Evolutionary conservation across 1,140 invertebrate genomes (phyloP).

Genomic region (Meloidogyne floridensis): DNA sequence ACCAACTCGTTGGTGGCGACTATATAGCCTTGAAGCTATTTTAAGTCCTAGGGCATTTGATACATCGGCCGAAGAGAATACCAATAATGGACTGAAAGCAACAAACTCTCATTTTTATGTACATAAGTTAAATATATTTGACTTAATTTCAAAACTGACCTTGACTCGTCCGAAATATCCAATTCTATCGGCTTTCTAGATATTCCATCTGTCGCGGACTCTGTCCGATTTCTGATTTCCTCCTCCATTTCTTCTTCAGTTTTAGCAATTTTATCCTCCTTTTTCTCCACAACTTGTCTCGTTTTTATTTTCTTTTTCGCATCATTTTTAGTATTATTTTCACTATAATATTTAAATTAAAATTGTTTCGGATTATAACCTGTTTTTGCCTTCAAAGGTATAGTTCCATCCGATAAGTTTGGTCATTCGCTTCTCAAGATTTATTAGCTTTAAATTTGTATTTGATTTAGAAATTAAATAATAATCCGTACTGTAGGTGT

Average conservation of each 20-base stretch:
- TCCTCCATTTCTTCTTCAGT: conserved; percentile 5
- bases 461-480: not conserved
- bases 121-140: no score
- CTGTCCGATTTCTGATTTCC: not conserved
- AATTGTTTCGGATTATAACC: not conserved
- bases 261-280: not conserved
- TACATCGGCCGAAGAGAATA: conserved; percentile 46
- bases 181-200: conserved; percentile 47
- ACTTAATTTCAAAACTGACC: conserved; percentile 32
- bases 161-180: conserved; percentile 59
- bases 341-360: not conserved
- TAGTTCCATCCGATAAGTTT: conserved; percentile 10
- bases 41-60: conserved; percentile 43
- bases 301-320: not conserved
- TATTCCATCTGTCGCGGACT: not conserved
- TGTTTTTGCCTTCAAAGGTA: not conserved
- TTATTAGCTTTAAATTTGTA: conserved; percentile 46
- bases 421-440: conserved; percentile 21
- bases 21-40: conserved; percentile 47
- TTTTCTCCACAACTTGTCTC: not conserved
- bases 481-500: conserved; percentile 39
- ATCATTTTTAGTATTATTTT: not conserved
- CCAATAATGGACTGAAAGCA: conserved; percentile 51
- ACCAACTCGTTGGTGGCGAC: conserved; percentile 47
- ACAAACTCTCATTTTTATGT: not conserved